Conservation (phyloP, 2,797 vertebrate species). For the Pangasius mekongensis region DNA sequence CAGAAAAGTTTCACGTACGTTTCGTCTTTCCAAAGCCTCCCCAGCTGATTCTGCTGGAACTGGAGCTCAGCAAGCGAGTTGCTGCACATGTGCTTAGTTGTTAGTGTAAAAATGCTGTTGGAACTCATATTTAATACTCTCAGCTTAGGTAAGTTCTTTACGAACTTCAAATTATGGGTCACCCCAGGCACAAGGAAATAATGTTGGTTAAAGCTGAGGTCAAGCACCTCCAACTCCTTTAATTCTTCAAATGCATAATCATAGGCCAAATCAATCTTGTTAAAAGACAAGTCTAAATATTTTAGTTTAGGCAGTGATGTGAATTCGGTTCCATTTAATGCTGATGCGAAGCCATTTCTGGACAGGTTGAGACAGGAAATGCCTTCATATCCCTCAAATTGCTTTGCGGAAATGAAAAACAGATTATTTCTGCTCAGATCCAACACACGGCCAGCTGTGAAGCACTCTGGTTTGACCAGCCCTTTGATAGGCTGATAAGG, state of each 20-base stretch:
- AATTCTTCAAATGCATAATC: conserved; percentile 74
- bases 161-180: conserved; percentile 76
- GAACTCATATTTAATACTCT: conserved; percentile 79
- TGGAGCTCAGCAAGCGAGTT: conserved; percentile 75
- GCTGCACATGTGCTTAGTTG: conserved; percentile 72
- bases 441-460: conserved; percentile 74
- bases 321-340: conserved; percentile 79
- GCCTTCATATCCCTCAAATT: conserved; percentile 72
- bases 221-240: conserved; percentile 71
- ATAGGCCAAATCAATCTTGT: conserved; percentile 81
- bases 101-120: conserved; percentile 78
- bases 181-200: conserved; percentile 78
- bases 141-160: conserved; percentile 73
- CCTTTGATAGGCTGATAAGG: conserved; percentile 53
- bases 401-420: conserved; percentile 78
- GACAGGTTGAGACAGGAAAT: conserved; percentile 85
- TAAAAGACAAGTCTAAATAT: conserved; percentile 81
- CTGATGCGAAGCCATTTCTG: conserved; percentile 76
- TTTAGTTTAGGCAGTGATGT: conserved; percentile 70
- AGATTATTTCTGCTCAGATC: conserved; percentile 80
- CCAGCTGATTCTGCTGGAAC: conserved; percentile 75
- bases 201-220: conserved; percentile 79
- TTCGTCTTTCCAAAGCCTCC: conserved; percentile 72
- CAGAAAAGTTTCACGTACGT: conserved; percentile 71
- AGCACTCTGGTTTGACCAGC: conserved; percentile 75